Conservation (phyloP, 2,888 invertebrate species). For the Tryphoninae sp. region DNA sequence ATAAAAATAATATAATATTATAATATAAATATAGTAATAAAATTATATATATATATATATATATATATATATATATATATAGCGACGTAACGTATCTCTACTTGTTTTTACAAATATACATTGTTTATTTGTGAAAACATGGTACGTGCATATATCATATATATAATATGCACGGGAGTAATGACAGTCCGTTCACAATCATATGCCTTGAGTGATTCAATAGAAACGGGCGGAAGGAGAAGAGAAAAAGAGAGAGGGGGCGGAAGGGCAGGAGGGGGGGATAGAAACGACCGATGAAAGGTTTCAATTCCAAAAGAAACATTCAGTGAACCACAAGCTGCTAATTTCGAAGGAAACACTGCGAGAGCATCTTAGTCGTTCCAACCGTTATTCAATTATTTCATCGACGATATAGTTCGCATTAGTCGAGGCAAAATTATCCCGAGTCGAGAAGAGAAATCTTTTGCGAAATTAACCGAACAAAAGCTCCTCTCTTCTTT, state of each 20-base stretch:
- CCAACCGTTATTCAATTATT: not conserved
- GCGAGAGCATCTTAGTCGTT: not conserved
- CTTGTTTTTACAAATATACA: not conserved
- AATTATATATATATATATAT: too few species aligned
- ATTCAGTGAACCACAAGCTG: not conserved
- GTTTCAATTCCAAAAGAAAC: not conserved
- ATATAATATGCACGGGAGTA: conserved; percentile 20
- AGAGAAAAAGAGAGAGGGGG: conserved; percentile 8
- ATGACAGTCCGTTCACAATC: conserved; percentile 52
- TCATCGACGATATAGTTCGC: not conserved
- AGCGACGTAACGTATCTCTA: not conserved
- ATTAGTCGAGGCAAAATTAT: not conserved
- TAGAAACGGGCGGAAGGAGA: conserved; percentile 3
- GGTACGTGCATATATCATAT: not conserved
- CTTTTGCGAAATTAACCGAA: not conserved
- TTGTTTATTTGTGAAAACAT: too few species aligned
- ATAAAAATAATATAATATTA: too few species aligned
- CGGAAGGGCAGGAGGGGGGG: conserved; percentile 9
- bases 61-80: too few species aligned
- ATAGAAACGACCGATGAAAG: conserved; percentile 6
- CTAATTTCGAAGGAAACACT: not conserved
- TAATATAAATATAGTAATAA: too few species aligned
- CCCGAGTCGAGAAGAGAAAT: not conserved
- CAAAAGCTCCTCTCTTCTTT: not conserved
- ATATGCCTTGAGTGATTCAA: conserved; percentile 43